A percentile compares a stretch with the other conserved stretches of the same genome.
Evolutionary conservation across 2,113 vertebrate genomes (phyloP).

Genomic region (Rhinogobius similis): DNA sequence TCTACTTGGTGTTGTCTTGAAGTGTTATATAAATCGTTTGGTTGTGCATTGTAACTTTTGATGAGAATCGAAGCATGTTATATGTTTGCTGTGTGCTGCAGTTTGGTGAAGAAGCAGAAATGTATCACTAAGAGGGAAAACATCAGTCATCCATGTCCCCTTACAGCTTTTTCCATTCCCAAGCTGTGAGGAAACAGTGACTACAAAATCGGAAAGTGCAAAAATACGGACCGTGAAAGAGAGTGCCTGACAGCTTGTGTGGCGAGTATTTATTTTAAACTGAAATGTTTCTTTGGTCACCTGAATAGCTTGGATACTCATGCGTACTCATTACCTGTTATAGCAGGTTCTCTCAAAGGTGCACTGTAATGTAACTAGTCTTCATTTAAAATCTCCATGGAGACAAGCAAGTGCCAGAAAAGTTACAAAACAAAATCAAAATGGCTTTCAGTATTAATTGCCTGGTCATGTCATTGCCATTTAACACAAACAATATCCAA

Average conservation of each 20-base stretch:
- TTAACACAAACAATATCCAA: no score
- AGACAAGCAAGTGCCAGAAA: no score
- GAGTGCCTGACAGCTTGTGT: not conserved
- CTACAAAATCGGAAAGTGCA: not conserved
- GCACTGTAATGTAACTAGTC: not conserved
- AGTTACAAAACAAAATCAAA: no score
- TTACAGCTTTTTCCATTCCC: not conserved
- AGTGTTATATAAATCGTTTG: not conserved
- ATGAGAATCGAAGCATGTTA: not conserved
- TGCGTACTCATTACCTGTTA: not conserved
- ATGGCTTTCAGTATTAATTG: no score
- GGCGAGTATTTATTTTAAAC: no score
- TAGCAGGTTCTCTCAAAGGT: not conserved
- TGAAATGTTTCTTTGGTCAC: no score
- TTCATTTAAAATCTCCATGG: no score
- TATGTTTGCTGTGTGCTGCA: slow-evolving; percentile 25
- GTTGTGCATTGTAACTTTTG: not conserved
- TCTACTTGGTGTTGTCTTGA: not conserved
- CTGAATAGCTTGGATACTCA: not conserved
- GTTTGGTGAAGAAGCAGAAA: slow-evolving; percentile 56
- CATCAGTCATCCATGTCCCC: slow-evolving; percentile 3
- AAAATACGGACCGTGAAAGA: not conserved
- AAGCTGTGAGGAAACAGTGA: not conserved
- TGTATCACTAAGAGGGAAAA: slow-evolving; percentile 51
- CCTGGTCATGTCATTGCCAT: no score